phyloP scores from a whole-genome alignment of 2,797 vertebrate genomes.

The Tragopan temminckii region DNA sequence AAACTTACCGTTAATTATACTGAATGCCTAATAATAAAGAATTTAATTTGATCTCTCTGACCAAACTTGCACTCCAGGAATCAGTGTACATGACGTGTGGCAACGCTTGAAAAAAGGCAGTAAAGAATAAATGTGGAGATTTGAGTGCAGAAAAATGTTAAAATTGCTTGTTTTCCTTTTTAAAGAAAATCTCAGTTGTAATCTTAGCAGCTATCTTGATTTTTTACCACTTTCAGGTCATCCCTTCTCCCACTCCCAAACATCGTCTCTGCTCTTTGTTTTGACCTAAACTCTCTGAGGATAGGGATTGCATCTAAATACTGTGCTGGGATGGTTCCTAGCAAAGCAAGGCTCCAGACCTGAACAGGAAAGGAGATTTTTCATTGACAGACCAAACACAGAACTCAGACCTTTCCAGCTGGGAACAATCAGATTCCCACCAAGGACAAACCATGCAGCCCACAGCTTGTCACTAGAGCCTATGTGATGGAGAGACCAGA shows the following conservation, averaged over 20 bases:
- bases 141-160: background rate
- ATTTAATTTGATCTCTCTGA: background rate
- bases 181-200: background rate
- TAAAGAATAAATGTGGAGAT: background rate
- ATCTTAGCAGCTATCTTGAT: background rate
- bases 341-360: background rate
- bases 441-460: background rate
- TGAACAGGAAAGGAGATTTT: background rate
- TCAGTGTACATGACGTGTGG: background rate
- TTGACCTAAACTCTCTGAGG: background rate
- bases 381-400: background rate
- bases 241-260: background rate
- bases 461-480: background rate
- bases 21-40: background rate
- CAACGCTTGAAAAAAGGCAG: background rate
- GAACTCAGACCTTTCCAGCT: background rate
- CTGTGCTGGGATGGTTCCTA: background rate
- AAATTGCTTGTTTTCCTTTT: background rate
- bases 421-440: background rate
- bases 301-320: background rate
- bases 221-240: background rate
- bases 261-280: background rate
- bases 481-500: background rate
- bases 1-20: conserved; percentile 1
- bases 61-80: background rate